Base-by-base conservation (phyloP, 2,113 vertebrate genomes). In the Trematocara zebra region DNA sequence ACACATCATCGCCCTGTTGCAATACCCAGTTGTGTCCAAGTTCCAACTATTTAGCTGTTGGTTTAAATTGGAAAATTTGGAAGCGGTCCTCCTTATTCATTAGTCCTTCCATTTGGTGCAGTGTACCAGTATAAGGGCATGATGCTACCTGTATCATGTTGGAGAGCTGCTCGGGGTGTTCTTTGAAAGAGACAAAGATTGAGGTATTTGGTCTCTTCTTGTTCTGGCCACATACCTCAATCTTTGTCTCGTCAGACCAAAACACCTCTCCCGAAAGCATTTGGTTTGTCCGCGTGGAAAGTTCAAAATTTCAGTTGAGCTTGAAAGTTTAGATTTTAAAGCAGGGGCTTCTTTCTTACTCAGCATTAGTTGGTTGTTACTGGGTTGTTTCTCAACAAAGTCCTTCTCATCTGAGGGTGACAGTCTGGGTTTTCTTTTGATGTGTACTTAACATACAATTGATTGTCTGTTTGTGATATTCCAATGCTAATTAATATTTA, bases 281-380 rank as follows among this genome's bases (percentile, higher is more conserved):
- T 37, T n/a, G 59, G 0, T 64, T 64, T 37, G 33, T 37, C 18
- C 4, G 6, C 0, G 1, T 37, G 33, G 31, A n/a, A 7, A 64
- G 33, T 37, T 20, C 10, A 10, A 64, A 0, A 64, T 37, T 37
- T 64, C 17, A 64, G 31, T 11, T 64, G 59, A 37, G 33, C 59
- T 64, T 37, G 2, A 64, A 20, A n/a, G 59, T 37, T 64, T 37
- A 0, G 0, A 20, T 11, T 37, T 64, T 37, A 37, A 64, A 64
- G 18, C 33, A 64, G 33, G 18, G 2, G 59, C 18, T n/a, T 64
- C 0, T 37, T 5, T 20, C 33, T 64, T 37, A 37, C 33, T 64
- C 0, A 5, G 0, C 59, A 7, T n/a, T n/a, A 61, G 0, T 64
- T 37, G 59, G 2, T 37, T 64, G 59, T 37, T 64, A 0, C 10